These are phyloP conservation scores for Bagarius yarrelli DNA, from an alignment of 2,113 vertebrate species.

Conservation along the genomic window DNA sequence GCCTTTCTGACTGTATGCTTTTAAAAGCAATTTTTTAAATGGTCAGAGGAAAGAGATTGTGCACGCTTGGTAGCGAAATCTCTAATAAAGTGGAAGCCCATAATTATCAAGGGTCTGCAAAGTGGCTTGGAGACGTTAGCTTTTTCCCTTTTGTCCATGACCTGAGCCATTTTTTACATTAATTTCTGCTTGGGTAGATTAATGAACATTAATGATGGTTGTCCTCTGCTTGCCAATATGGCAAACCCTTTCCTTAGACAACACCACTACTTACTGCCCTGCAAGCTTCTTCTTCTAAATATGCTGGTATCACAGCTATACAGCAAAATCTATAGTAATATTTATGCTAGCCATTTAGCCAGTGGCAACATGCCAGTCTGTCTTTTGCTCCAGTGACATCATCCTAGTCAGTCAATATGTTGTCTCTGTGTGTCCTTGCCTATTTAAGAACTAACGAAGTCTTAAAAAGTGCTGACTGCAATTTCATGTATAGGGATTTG, in stretches of 20 bases:
- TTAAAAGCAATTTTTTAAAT: conserved; percentile 37
- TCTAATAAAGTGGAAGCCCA: conserved; percentile 25
- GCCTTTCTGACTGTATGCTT: conserved; percentile 9
- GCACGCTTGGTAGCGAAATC: background rate
- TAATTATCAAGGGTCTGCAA: conserved; percentile 39
- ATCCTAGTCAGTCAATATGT: background rate
- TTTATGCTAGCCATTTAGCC: conserved; percentile 12
- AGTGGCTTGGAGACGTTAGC: conserved; percentile 19
- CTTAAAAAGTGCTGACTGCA: background rate
- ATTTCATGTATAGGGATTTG: background rate
- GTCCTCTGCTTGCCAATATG: conserved; percentile 45
- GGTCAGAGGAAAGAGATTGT: conserved; percentile 44
- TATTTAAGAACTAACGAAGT: background rate
- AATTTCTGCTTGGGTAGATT: conserved; percentile 32
- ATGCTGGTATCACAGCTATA: background rate
- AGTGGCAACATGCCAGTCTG: background rate
- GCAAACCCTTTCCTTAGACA: conserved; percentile 11
- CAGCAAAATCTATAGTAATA: background rate
- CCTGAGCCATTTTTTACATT: conserved; percentile 25
- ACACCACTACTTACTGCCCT: background rate
- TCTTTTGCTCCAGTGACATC: conserved; percentile 12
- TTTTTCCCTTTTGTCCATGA: conserved; percentile 38
- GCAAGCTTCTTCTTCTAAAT: background rate
- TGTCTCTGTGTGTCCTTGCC: background rate
- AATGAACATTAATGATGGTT: conserved; percentile 32